Conservation (phyloP, 2,797 vertebrate species). For the Periparus ater region DNA sequence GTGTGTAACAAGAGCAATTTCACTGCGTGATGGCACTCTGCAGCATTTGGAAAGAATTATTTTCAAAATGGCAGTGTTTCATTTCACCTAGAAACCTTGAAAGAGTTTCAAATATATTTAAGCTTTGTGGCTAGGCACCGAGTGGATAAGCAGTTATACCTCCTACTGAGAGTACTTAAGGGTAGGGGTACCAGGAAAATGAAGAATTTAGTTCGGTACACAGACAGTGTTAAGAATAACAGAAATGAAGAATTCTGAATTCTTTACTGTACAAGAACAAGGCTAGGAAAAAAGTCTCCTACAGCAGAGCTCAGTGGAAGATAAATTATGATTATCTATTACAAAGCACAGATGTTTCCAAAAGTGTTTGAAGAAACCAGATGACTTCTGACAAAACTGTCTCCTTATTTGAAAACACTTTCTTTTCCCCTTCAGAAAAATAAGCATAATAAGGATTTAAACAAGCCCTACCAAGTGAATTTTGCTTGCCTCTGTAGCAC, state of each 20-base stretch:
- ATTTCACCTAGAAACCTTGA: background rate
- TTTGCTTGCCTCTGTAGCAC: background rate
- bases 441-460: background rate
- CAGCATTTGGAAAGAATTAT: background rate
- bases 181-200: background rate
- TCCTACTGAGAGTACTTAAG: background rate
- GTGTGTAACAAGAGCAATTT: background rate
- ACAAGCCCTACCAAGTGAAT: background rate
- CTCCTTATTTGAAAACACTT: background rate
- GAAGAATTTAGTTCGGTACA: background rate
- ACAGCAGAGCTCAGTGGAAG: background rate
- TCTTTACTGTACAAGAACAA: background rate
- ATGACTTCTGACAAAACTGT: background rate
- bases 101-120: background rate
- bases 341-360: background rate
- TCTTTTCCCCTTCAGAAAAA: background rate
- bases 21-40: background rate
- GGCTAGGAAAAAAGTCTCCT: background rate
- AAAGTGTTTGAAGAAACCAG: background rate
- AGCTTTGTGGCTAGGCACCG: background rate
- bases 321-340: background rate
- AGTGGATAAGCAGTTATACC: background rate
- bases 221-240: background rate
- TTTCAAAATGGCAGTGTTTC: background rate
- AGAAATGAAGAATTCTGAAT: background rate